These are phyloP conservation scores for Choristoneura rosaceana DNA, from an alignment of 2,888 invertebrate genomes.

Conservation along the genomic window DNA sequence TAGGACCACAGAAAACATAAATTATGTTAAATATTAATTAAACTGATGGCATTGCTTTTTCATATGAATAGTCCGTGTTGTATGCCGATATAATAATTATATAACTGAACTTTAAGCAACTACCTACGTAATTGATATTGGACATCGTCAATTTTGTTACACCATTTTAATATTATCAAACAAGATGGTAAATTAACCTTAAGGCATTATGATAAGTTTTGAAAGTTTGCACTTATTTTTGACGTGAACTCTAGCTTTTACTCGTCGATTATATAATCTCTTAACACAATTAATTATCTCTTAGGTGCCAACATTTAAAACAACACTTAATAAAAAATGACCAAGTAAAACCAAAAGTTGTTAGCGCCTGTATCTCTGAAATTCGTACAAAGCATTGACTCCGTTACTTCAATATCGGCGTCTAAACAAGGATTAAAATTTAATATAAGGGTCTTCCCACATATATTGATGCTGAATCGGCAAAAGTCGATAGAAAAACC, in stretches of 20 bases:
- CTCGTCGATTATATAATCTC: neutral
- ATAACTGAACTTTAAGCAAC: constrained; percentile 2
- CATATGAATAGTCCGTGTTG: neutral
- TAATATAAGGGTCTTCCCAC: no score
- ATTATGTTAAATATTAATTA: no score
- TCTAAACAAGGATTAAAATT: no score
- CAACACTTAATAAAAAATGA: neutral
- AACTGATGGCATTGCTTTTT: neutral
- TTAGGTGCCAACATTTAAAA: neutral
- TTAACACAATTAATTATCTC: no score
- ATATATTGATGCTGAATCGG: no score
- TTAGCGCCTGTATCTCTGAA: no score
- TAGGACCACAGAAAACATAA: no score
- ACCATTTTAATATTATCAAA: constrained; percentile 1
- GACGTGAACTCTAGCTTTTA: neutral
- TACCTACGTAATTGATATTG: neutral
- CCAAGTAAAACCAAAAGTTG: no score
- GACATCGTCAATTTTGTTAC: constrained; percentile 4
- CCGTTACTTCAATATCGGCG: no score
- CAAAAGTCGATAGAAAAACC: no score
- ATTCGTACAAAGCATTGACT: no score
- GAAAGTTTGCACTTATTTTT: constrained; percentile 4
- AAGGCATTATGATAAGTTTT: neutral
- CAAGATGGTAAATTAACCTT: neutral
- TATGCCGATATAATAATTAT: constrained; percentile 5